phyloP scores from a whole-genome alignment of 2,797 vertebrate species.

The Euthynnus affinis region DNA sequence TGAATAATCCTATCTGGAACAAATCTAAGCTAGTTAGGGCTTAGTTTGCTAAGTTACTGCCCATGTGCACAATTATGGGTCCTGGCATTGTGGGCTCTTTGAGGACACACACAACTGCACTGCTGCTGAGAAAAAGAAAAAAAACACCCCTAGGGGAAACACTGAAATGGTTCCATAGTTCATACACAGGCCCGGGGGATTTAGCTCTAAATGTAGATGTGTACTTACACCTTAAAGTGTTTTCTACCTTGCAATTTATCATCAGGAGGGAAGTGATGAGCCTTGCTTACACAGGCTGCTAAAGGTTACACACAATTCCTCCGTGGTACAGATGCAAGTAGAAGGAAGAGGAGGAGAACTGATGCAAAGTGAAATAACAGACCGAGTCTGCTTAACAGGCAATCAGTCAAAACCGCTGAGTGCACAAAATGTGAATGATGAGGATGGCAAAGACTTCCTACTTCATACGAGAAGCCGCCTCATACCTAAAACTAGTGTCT shows the following conservation, averaged over 20 bases:
- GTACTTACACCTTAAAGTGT: constrained; percentile 34
- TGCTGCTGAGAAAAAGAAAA: too few relatives aligned
- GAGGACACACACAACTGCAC: too few relatives aligned
- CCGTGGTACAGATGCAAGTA: neutral
- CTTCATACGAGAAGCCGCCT: neutral
- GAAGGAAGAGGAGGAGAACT: neutral
- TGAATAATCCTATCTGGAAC: too few relatives aligned
- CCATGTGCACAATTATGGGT: too few relatives aligned
- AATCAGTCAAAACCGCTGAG: constrained; percentile 12
- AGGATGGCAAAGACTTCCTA: neutral
- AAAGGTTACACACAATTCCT: neutral
- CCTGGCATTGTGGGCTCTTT: too few relatives aligned
- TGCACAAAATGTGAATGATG: neutral
- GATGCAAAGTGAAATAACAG: neutral
- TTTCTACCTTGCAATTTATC: constrained; percentile 11
- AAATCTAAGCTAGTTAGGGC: too few relatives aligned
- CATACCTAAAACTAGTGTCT: neutral
- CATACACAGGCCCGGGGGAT: constrained; percentile 30
- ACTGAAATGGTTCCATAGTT: constrained; percentile 37
- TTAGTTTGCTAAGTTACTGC: too few relatives aligned
- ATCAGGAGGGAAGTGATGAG: neutral
- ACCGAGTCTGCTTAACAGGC: constrained; percentile 5
- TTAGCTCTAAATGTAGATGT: constrained; percentile 42
- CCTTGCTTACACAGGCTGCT: neutral
- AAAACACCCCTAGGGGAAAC: too few relatives aligned